Evolutionary conservation across 2,113 vertebrate genomes (phyloP), one percentile per base, ranked within the genome.

Genomic region (Hepsetus odoe): DNA sequence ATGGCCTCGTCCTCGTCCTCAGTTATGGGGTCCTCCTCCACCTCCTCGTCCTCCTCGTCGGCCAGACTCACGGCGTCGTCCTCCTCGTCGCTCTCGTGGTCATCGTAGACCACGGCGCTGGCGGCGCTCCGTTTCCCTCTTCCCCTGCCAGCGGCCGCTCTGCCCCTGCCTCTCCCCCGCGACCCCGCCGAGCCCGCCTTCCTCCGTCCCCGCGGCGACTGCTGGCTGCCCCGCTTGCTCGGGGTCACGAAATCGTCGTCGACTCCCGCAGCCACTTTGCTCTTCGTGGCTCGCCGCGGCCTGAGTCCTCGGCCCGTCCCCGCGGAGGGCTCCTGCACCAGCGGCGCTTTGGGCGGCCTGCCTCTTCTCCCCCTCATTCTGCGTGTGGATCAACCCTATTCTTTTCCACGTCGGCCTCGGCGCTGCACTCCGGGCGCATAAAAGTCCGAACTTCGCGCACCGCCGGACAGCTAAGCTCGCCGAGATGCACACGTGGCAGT

Each of bases 361-460:
- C 96, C 96, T 91, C 95, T 91, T 94, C 95, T 95, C 90, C 96
- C 96, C 94, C 96, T 95, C 96, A 96, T 96, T 90, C 83, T 71
- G 84, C 85, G n/a, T n/a, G 83, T 24, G 24, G n/a, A 55, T 22
- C 51, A 78, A 84, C 76, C 35, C 87, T 90, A 78, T 89, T 91
- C 84, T 91, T 86, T 87, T 86, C 84, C 66, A 72, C 76, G 74
- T 81, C 88, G 51, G 83, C 51, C 51, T 49, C 16, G 84, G 87
- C 86, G 89, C 74, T n/a, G 62, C 78, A 53, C 78, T 72, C 78
- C 80, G 76, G 82, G 80, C 58, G 55, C 81, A 62, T 75, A 56
- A 14, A 82, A 72, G 71, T 84, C 73, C 84, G 79, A 77, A 73
- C 88, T 86, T 89, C 80, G 70, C 40, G 84, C 51, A 82, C 68